Conservation (phyloP, 2,113 vertebrate species). For the Tichodroma muraria region DNA sequence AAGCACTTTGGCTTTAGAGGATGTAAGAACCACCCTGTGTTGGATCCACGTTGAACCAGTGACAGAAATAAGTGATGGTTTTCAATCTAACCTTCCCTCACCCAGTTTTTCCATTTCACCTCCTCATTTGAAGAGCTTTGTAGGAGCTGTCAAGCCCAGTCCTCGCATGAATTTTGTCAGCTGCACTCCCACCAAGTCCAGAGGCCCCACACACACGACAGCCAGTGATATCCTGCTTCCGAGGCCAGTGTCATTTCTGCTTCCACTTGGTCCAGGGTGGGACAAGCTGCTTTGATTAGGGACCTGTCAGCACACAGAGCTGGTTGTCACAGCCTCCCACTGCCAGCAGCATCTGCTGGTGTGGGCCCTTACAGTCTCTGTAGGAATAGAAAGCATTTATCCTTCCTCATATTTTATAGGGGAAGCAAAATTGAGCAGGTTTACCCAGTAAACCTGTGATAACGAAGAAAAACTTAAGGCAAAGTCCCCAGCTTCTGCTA, state of each 20-base stretch:
- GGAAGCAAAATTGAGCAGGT: neutral
- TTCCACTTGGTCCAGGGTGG: neutral
- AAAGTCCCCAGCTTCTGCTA: neutral
- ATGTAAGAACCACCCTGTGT: neutral
- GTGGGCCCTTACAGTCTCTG: neutral
- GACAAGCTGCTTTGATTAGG: neutral
- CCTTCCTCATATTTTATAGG: neutral
- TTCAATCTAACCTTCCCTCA: neutral
- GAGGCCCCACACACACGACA: accelerated
- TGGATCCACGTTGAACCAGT: neutral
- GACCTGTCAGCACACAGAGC: neutral
- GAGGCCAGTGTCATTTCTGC: neutral
- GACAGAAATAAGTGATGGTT: neutral
- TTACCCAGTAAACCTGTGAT: neutral
- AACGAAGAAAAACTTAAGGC: neutral
- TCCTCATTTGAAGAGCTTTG: neutral
- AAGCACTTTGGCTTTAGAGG: neutral
- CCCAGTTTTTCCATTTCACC: neutral
- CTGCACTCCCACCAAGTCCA: accelerated
- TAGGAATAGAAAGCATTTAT: neutral
- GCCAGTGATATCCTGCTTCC: neutral
- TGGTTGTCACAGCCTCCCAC: neutral
- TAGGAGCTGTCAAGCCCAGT: neutral
- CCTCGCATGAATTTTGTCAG: neutral
- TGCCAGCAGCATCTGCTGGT: neutral